Percentiles rank a stretch among this genome's conserved stretches.
These are phyloP conservation scores for Adrianichthys oophorus DNA, from an alignment of 2,797 vertebrate species.

Conservation along the genomic window DNA sequence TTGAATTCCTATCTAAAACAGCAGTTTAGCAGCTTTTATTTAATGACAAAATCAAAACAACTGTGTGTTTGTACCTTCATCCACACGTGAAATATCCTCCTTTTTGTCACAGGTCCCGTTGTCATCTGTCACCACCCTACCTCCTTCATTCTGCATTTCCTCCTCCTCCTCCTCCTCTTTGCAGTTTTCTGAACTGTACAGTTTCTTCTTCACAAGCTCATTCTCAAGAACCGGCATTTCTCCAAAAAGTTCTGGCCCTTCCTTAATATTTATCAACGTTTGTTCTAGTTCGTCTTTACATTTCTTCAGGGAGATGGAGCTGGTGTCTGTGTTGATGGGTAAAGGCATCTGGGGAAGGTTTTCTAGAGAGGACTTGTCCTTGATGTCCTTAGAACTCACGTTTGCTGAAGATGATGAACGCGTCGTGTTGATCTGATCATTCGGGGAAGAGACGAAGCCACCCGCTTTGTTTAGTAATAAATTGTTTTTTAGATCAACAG, in stretches of 20 bases:
- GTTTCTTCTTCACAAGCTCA: conserved; percentile 33
- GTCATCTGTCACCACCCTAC: background rate
- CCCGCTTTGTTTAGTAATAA: conserved; percentile 3
- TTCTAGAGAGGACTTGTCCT: conserved; percentile 2
- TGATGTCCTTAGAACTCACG: background rate
- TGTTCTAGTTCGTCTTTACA: conserved; percentile 16
- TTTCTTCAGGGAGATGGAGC: background rate
- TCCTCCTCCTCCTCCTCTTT: conserved; percentile 12
- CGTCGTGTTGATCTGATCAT: conserved; percentile 6
- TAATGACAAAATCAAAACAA: too few species aligned
- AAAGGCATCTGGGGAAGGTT: conserved; percentile 3
- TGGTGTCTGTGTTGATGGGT: conserved; percentile 21
- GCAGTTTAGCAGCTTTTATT: too few species aligned
- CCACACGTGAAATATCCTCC: background rate
- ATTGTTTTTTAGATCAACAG: background rate
- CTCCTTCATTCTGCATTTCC: background rate
- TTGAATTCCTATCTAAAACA: too few species aligned
- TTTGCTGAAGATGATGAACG: conserved; percentile 20
- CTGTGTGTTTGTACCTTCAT: conserved; percentile 30
- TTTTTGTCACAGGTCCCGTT: background rate
- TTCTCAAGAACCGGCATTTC: conserved; percentile 53
- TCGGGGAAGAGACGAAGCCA: conserved; percentile 6
- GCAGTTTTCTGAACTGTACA: background rate
- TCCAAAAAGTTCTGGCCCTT: conserved; percentile 6
- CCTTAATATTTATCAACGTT: background rate